A percentile compares a stretch with the other conserved stretches of the same genome.
Conservation (phyloP, 2,113 vertebrate species). For the Nanorana parkeri region DNA sequence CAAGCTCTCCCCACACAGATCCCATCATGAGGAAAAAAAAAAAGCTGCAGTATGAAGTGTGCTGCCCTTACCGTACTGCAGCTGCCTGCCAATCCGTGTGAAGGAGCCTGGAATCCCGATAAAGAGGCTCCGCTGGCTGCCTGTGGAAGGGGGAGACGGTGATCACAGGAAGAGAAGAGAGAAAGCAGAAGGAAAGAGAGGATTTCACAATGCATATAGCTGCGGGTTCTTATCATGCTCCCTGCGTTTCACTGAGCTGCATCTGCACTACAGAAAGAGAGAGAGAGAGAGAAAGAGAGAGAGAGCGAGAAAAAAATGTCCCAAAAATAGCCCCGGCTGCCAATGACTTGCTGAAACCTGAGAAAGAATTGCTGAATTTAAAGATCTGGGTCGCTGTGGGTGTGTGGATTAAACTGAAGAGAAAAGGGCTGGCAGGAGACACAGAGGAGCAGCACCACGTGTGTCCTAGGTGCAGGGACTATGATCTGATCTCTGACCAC, state of each 20-base stretch:
- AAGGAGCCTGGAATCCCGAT: conserved; percentile 70
- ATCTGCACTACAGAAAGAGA: conserved; percentile 70
- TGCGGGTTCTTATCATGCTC: conserved; percentile 75
- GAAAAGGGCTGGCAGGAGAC: conserved; percentile 70
- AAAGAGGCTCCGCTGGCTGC: conserved; percentile 63
- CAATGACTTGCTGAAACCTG: conserved; percentile 77
- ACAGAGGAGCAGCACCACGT: conserved; percentile 67
- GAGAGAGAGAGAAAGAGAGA: conserved; percentile 61
- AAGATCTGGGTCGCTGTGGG: conserved; percentile 77
- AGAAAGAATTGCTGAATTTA: conserved; percentile 79
- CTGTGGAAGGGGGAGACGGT: conserved; percentile 35
- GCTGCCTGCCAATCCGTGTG: conserved; percentile 74
- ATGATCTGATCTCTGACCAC: conserved; percentile 64
- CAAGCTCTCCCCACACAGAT: conserved; percentile 65
- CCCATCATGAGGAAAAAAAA: conserved; percentile 33
- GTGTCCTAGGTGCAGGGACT: conserved; percentile 57
- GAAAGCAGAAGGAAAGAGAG: conserved; percentile 67
- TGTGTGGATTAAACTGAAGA: conserved; percentile 73
- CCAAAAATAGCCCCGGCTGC: conserved; percentile 79
- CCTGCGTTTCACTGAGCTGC: conserved; percentile 75
- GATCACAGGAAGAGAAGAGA: conserved; percentile 69
- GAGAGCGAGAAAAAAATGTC: conserved; percentile 66
- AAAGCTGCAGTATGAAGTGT: conserved; percentile 66
- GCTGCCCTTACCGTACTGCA: conserved; percentile 72
- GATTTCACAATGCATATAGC: conserved; percentile 71